Conservation (phyloP, 2,797 vertebrate genomes). For the Rhinichthys osculus region DNA sequence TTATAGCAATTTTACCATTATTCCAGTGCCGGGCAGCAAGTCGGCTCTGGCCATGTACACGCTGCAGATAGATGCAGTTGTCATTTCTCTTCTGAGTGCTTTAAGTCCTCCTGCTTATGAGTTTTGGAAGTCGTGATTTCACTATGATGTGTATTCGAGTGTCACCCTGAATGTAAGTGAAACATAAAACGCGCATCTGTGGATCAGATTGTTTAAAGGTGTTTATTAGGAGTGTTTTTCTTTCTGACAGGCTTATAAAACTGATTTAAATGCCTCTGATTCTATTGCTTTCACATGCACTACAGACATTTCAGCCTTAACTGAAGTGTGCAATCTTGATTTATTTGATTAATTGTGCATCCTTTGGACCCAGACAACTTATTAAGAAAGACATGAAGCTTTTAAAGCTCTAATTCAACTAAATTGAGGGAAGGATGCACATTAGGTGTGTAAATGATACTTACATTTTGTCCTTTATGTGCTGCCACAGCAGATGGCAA, state of each 20-base stretch:
- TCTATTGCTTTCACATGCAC: slow-evolving; percentile 2
- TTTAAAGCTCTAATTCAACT: slow-evolving; percentile 18
- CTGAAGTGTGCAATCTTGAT: background rate
- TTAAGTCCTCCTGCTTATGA: background rate
- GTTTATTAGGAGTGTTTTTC: slow-evolving; percentile 32
- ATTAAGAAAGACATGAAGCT: slow-evolving; percentile 16
- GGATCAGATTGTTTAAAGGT: slow-evolving; percentile 17
- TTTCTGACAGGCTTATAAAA: background rate
- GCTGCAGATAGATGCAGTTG: background rate
- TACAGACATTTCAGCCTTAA: background rate
- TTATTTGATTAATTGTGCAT: slow-evolving; percentile 29
- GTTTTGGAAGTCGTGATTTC: background rate
- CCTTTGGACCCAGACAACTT: background rate
- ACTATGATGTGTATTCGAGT: slow-evolving; percentile 5
- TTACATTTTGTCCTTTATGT: slow-evolving; percentile 23
- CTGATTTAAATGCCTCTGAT: slow-evolving; percentile 10
- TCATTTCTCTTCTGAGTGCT: background rate
- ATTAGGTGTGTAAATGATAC: slow-evolving; percentile 31
- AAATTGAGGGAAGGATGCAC: background rate
- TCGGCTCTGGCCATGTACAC: slow-evolving; percentile 17
- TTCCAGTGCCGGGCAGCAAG: slow-evolving; percentile 31
- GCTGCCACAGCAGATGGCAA: slow-evolving; percentile 33
- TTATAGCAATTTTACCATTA: slow-evolving; percentile 42
- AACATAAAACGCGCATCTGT: slow-evolving; percentile 25
- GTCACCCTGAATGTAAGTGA: background rate